Base-by-base conservation (phyloP, 1,140 invertebrate genomes). In the Drosophila erecta region DNA sequence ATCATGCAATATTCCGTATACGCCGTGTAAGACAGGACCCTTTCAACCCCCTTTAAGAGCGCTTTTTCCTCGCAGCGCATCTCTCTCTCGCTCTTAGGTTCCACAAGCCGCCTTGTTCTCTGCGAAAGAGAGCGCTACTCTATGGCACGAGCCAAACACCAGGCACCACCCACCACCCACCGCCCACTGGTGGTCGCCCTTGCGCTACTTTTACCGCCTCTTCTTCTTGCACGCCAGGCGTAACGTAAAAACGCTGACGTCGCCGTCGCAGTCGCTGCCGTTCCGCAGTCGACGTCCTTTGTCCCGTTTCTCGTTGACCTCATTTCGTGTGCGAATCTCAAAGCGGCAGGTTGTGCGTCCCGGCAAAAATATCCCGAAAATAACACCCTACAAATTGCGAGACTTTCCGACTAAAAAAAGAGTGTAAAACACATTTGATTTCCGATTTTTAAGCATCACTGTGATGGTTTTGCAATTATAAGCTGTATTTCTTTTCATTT, bases 311-410 rank as follows among this genome's bases (percentile, higher is more conserved):
- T 91, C 55, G 90, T 91, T 91, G 90, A 91, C 90, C 90, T 91
- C 90, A 91, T 91, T 91, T 91, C 80, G 76, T 84, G 76, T 87
- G 85, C 85, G 86, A 91, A 90, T 81, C 73, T 90, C 90, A 81
- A 90, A 71, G 90, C 89, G 79, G 74, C 89, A 83, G 76, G 81
- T 90, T 90, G 79, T 90, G 87, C 59, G 83, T 76, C 61, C 69
- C 81, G 61, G 74, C 61, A 40, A 71, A 53, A 24, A 60, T 38
- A 35, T 24, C 24, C 24, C 41, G 22, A 62, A 24, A 70, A 53
- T 62, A 57, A 40, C 44, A 65, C 37, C 24, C 37, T 46, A 17
- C 38, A 67, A 65, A 37, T 41, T 47, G 43, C 60, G 58, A 75
- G 57, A 65, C 41, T 40, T 58, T 50, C n/a, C 20, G 38, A 17